Base-by-base conservation (phyloP, 1,140 invertebrate species). In the Rhagoletis zephyria region DNA sequence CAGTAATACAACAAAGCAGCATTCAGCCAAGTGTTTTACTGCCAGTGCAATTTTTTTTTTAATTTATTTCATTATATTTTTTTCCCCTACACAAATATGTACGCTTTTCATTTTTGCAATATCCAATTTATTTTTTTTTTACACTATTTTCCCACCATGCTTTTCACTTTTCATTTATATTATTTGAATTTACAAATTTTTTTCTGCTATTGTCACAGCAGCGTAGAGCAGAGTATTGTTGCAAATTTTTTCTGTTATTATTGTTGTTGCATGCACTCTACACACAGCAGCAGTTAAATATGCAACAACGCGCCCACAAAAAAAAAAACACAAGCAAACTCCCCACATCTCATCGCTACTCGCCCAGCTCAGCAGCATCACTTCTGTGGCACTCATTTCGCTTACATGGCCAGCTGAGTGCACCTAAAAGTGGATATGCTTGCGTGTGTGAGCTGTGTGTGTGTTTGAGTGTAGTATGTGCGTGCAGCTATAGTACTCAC, bases 21-120 rank as follows among this genome's bases (percentile, higher is more conserved):
- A 90, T 19, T 91, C 91, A 92, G 89, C 89, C 89, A 89, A 92
- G 89, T 92, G 90, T 92, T 92, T 92, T 92, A 92, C 92, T 88
- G 90, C 88, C 74, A 56, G 51, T 87, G 74, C 89, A 88, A 88
- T 87, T 86, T 85, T 70, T 85, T 70, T 30, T 30, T 30, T 30
- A 61, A 51, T 77, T 77, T 77, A 48, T 48, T 56, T 48, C 45
- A 6, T 77, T 51, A n/a, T 19, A 51, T 77, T n/a, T 56, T 81
- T 56, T 81, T 81, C 7, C 74, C 30, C 30, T 30, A 30, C 30
- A 30, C 30, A 30, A 30, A 30, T 16, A 3, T 63, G 9, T 63
- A 16, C 16, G 16, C 4, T 63, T 63, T 14, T 5, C 51, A 5
- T 10, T 56, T 56, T 63, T 63, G 61, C 61, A 63, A 16, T 12